Conservation (phyloP, 2,113 vertebrate species). For the Piliocolobus tephrosceles region DNA sequence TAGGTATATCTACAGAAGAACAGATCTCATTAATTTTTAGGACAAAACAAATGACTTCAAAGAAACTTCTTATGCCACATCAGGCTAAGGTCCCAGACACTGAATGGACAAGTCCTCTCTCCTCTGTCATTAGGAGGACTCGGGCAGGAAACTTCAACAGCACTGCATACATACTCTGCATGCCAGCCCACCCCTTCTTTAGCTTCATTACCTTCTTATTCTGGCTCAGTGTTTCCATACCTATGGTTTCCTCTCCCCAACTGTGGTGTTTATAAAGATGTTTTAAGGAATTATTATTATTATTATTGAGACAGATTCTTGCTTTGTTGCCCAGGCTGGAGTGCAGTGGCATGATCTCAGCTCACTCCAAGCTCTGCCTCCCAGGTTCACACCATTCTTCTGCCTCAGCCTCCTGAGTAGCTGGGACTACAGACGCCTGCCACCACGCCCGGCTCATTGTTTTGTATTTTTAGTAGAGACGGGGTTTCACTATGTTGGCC, state of each 20-base stretch:
- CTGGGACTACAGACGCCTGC: no score
- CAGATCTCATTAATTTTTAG: not conserved
- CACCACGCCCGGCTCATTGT: fast-evolving
- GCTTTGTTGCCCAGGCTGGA: no score
- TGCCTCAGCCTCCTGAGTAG: no score
- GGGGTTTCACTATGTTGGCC: no score
- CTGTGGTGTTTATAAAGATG: not conserved
- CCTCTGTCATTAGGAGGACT: not conserved
- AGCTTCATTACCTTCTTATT: not conserved
- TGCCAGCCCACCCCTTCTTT: not conserved
- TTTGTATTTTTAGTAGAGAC: no score
- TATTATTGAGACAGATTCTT: no score
- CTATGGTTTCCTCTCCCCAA: not conserved
- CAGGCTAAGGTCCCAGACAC: not conserved
- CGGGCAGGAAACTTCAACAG: not conserved
- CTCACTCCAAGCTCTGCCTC: no score
- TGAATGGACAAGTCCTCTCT: not conserved
- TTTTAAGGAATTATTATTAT: not conserved
- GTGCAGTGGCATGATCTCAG: no score
- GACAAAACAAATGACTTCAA: not conserved
- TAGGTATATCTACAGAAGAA: not conserved
- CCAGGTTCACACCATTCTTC: no score
- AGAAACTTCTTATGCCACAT: not conserved
- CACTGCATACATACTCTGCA: not conserved
- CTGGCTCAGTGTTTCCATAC: not conserved